A percentile compares a stretch with the other conserved stretches of the same genome.
phyloP scores from a whole-genome alignment of 2,888 invertebrate species.

The Lacanobia wlatinum region DNA sequence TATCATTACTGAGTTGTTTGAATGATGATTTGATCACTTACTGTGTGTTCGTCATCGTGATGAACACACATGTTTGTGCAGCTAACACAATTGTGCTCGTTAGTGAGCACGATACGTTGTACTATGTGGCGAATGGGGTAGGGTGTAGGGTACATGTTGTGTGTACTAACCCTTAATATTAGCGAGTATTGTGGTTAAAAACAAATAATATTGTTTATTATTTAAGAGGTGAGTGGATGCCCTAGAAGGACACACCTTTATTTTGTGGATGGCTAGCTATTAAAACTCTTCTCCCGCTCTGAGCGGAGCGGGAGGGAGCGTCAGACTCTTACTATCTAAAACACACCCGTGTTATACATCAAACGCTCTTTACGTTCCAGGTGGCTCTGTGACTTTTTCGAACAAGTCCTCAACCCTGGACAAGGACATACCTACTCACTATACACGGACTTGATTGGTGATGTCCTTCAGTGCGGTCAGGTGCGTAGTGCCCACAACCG shows the following conservation, averaged over 20 bases:
- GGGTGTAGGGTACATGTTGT: slow-evolving; percentile 1
- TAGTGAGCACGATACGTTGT: slow-evolving; percentile 13
- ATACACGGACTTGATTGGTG: not conserved
- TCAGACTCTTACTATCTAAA: no score
- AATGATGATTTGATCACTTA: slow-evolving; percentile 48
- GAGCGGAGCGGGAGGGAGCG: no score
- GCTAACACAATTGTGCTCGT: slow-evolving; percentile 37
- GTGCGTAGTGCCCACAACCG: not conserved
- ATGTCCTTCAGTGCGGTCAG: not conserved
- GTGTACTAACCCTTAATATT: not conserved
- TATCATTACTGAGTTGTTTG: slow-evolving; percentile 28
- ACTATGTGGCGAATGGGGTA: not conserved
- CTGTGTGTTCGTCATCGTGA: slow-evolving; percentile 11
- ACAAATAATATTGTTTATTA: not conserved
- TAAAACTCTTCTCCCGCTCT: no score
- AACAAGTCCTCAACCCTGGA: no score
- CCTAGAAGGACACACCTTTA: no score
- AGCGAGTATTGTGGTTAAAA: not conserved
- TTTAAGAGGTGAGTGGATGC: no score
- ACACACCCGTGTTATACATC: no score
- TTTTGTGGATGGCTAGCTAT: no score
- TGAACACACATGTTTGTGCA: slow-evolving; percentile 23
- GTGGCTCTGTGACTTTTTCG: no score
- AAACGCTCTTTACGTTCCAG: no score
- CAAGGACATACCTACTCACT: no score